Conservation (phyloP, 2,888 invertebrate species). For the Heliothis peltigera region DNA sequence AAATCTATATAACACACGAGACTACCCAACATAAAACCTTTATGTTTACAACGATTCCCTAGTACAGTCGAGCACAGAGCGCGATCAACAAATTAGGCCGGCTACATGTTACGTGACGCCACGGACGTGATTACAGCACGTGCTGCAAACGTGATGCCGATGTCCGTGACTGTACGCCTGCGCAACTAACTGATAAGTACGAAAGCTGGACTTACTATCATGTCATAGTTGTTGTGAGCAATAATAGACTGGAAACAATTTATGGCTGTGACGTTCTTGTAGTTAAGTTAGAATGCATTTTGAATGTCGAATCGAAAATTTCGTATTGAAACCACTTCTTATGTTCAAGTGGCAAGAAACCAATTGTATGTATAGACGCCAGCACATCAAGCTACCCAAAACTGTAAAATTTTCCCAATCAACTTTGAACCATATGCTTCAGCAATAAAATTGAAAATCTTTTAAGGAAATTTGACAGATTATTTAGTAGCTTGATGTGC, state of each 20-base stretch:
- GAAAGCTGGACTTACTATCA: slow-evolving; percentile 38
- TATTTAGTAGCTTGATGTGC: too few relatives aligned
- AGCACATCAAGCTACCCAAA: too few relatives aligned
- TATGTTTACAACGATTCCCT: slow-evolving; percentile 29
- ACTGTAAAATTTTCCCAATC: too few relatives aligned
- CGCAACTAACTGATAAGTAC: slow-evolving; percentile 47
- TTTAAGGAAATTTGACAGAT: too few relatives aligned
- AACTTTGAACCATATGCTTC: too few relatives aligned
- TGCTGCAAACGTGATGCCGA: slow-evolving; percentile 79
- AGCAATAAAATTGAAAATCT: too few relatives aligned
- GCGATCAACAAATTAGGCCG: slow-evolving; percentile 71
- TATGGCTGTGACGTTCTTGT: neutral
- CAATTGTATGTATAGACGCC: neutral
- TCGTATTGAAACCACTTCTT: neutral
- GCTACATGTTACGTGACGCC: slow-evolving; percentile 69
- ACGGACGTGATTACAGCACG: slow-evolving; percentile 78
- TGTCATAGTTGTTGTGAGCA: slow-evolving; percentile 15
- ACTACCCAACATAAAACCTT: slow-evolving; percentile 23
- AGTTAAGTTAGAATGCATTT: neutral
- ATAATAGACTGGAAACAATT: neutral
- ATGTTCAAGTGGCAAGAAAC: neutral
- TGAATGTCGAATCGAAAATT: neutral
- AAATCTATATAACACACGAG: neutral
- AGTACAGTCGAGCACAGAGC: slow-evolving; percentile 42
- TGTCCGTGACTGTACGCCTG: slow-evolving; percentile 69